phyloP scores from a whole-genome alignment of 2,797 vertebrate genomes.

The Lepilemur ruficaudatus region DNA sequence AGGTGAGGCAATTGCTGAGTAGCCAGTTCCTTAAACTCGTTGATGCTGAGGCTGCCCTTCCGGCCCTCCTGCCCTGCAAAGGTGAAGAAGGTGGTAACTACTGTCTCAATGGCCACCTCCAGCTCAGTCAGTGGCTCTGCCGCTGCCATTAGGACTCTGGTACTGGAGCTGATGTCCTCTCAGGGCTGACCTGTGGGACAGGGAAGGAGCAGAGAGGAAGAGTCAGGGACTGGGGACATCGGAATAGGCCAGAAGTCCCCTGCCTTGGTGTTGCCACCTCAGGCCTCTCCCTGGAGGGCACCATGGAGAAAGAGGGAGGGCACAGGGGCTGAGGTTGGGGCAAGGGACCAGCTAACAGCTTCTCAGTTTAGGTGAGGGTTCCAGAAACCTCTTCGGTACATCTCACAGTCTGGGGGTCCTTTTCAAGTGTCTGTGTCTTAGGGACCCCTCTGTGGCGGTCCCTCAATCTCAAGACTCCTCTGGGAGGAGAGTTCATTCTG shows the following conservation, averaged over 20 bases:
- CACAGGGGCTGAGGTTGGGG: background rate
- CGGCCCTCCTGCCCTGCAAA: conserved; percentile 74
- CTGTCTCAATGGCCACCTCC: conserved; percentile 82
- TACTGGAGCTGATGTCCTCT: background rate
- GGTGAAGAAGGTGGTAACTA: conserved; percentile 78
- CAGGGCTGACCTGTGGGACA: background rate
- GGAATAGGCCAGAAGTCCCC: background rate
- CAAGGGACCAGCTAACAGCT: background rate
- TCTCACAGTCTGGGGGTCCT: background rate
- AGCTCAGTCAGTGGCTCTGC: conserved; percentile 74
- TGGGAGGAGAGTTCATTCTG: background rate
- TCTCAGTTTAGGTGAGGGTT: background rate
- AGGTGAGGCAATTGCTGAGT: conserved; percentile 82
- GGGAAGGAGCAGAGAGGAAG: background rate
- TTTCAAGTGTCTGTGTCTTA: background rate
- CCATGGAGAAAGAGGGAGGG: background rate
- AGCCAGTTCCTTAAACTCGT: conserved; percentile 81
- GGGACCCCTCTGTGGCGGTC: background rate
- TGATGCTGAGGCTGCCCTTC: conserved; percentile 75
- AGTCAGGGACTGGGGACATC: background rate
- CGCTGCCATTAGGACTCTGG: conserved; percentile 71
- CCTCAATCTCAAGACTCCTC: background rate
- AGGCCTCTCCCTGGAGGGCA: background rate
- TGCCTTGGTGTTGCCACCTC: background rate
- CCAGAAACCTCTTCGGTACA: background rate